These are phyloP conservation scores for Pilophorus perplexus DNA, from an alignment of 2,888 invertebrate species.

Conservation along the genomic window DNA sequence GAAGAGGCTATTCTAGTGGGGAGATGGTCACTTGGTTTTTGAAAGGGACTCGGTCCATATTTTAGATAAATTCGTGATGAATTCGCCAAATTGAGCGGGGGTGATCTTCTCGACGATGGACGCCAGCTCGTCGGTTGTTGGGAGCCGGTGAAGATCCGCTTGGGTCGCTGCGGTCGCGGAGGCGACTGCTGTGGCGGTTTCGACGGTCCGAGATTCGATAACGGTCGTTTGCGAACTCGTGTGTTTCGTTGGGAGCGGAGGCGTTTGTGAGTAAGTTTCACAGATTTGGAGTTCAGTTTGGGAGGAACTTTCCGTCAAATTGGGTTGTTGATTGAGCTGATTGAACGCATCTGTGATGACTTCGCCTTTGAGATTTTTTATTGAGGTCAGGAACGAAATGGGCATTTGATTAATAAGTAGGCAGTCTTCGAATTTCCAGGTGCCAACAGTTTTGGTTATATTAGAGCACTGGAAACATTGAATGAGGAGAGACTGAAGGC, in stretches of 20 bases:
- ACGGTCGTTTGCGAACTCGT: too few relatives aligned
- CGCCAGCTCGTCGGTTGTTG: background rate
- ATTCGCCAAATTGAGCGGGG: too few relatives aligned
- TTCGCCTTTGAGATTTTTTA: too few relatives aligned
- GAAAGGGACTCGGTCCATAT: too few relatives aligned
- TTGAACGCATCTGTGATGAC: too few relatives aligned
- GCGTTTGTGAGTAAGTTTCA: too few relatives aligned
- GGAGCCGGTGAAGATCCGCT: slow-evolving; percentile 4
- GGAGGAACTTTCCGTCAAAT: too few relatives aligned
- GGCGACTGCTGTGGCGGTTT: background rate
- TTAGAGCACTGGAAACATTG: slow-evolving; percentile 2
- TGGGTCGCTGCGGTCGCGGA: background rate
- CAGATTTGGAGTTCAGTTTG: slow-evolving; percentile 1
- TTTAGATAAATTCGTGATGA: too few relatives aligned
- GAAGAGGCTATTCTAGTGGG: too few relatives aligned
- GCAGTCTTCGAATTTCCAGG: background rate
- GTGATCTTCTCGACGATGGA: background rate
- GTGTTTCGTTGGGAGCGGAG: too few relatives aligned
- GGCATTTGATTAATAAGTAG: background rate
- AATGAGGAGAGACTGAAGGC: background rate
- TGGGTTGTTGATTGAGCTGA: too few relatives aligned
- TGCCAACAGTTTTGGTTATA: background rate
- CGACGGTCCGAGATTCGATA: background rate
- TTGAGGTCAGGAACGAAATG: background rate
- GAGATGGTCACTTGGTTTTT: too few relatives aligned